Evolutionary conservation across 2,113 vertebrate species (phyloP).

Genomic region (Phoxinus phoxinus): DNA sequence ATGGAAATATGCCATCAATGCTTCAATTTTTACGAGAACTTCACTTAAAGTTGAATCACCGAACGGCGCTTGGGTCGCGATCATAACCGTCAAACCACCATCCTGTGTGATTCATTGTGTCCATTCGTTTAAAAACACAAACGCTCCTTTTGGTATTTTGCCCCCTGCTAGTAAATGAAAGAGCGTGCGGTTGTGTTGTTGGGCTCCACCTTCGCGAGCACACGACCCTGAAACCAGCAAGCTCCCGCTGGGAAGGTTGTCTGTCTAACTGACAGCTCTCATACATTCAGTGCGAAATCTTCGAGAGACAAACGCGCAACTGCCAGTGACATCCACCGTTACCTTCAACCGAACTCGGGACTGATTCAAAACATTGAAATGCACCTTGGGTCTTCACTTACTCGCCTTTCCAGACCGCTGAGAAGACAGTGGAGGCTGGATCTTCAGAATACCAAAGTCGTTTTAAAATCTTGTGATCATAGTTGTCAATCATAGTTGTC

Average conservation of each 20-base stretch:
- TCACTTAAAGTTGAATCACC: slow-evolving; percentile 30
- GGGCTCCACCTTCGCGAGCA: slow-evolving; percentile 17
- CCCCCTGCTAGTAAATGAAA: slow-evolving; percentile 38
- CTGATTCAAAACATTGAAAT: neutral
- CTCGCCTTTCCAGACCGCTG: neutral
- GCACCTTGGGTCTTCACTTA: neutral
- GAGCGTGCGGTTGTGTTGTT: slow-evolving; percentile 22
- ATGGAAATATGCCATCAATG: slow-evolving; percentile 29
- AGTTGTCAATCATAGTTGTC: neutral
- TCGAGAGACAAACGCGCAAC: neutral
- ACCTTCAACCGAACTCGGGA: neutral
- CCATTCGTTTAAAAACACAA: slow-evolving; percentile 21
- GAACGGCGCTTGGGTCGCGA: slow-evolving; percentile 23
- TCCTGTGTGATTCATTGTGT: slow-evolving; percentile 38
- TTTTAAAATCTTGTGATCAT: neutral
- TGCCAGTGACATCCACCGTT: neutral
- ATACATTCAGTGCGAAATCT: slow-evolving; percentile 7
- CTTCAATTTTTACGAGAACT: slow-evolving; percentile 8
- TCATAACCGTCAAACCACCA: slow-evolving; percentile 24
- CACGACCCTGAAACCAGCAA: slow-evolving; percentile 27
- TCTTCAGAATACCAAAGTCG: neutral
- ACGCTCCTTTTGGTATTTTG: slow-evolving; percentile 7
- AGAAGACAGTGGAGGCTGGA: neutral
- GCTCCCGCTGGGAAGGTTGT: slow-evolving; percentile 18
- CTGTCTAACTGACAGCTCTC: slow-evolving; percentile 17